Evolutionary conservation across 2,888 invertebrate genomes (phyloP).

Genomic region (Agonopterix alstromeriana): DNA sequence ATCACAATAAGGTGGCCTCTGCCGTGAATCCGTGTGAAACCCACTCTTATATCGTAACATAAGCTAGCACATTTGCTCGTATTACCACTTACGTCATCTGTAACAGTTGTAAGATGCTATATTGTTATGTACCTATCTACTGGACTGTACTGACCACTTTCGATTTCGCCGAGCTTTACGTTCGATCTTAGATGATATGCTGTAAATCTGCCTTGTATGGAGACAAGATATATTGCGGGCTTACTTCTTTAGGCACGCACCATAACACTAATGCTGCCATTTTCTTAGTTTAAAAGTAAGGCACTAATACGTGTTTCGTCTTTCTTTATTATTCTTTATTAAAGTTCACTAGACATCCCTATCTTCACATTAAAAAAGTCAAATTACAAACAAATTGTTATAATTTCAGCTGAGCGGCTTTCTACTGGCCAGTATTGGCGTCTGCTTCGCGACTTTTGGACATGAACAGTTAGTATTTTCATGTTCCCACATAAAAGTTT

Average conservation of each 20-base stretch:
- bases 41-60: no score
- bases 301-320: conserved; percentile 1
- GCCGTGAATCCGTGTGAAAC: no score
- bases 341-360: conserved; percentile 6
- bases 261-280: no score
- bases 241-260: no score
- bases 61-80: conserved; percentile 3
- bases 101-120: conserved; percentile 10
- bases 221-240: no score
- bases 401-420: conserved; percentile 67
- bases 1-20: no score
- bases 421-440: conserved; percentile 62
- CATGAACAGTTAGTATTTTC: conserved; percentile 69
- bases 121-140: conserved; percentile 15
- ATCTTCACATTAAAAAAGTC: no score
- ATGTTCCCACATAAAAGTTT: conserved; percentile 22
- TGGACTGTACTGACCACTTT: conserved; percentile 25
- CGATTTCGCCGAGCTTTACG: conserved; percentile 20
- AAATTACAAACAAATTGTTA: conserved; percentile 18
- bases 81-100: conserved; percentile 17
- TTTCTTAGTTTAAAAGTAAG: background rate
- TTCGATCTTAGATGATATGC: background rate
- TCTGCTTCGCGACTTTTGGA: conserved; percentile 71
- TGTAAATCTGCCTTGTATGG: no score
- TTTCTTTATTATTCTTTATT: background rate